A percentile compares a stretch with the other conserved stretches of the same genome.
Evolutionary conservation across 2,113 vertebrate species (phyloP).

Genomic region (Dromiciops gliroides): DNA sequence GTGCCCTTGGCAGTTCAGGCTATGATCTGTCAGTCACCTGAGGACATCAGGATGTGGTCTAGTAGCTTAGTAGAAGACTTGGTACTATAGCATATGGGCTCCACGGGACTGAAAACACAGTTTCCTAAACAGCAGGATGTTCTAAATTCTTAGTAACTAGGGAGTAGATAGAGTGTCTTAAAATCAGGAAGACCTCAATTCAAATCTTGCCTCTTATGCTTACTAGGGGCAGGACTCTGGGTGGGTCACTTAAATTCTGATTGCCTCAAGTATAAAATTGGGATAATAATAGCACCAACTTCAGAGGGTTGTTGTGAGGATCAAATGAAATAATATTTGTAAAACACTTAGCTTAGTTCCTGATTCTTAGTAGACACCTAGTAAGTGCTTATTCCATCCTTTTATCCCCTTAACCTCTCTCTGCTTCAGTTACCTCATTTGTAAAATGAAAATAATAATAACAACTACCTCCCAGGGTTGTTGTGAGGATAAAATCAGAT

Average conservation of each 20-base stretch:
- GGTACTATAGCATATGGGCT: neutral
- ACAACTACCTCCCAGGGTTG: neutral
- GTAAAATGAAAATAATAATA: neutral
- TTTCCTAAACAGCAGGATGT: neutral
- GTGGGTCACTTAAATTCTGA: neutral
- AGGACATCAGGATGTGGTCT: neutral
- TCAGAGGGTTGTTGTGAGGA: neutral
- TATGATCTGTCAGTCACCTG: neutral
- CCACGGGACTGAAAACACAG: neutral
- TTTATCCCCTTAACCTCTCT: neutral
- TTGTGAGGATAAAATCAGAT: neutral
- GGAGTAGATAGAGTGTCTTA: neutral
- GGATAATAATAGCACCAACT: neutral
- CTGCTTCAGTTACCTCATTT: neutral
- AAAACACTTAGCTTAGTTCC: neutral
- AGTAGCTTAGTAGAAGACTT: constrained; percentile 22
- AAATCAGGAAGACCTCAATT: neutral
- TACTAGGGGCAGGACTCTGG: neutral
- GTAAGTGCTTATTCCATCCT: neutral
- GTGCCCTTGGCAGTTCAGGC: neutral
- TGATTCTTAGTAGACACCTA: neutral
- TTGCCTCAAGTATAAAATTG: neutral
- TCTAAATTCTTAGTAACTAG: neutral
- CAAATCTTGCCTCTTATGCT: too few species aligned
- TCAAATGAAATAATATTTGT: neutral